Base-by-base conservation (phyloP, 2,888 invertebrate genomes). In the Stomorhina lunata region DNA sequence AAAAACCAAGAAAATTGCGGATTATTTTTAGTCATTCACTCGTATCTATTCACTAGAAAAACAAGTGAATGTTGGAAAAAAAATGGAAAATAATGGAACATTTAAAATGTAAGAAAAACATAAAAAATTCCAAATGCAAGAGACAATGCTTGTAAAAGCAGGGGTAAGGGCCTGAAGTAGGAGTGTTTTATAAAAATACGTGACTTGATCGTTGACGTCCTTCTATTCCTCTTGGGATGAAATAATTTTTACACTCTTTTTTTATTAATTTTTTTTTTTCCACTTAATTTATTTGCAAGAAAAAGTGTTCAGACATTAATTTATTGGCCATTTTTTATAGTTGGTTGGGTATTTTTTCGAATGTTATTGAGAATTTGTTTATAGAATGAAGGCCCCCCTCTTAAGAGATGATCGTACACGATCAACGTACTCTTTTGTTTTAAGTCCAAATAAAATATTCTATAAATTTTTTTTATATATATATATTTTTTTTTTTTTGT, bases 261-360 rank as follows among this genome's bases (percentile, higher is more conserved):
- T 5, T 59, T n/a, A 55, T 48, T 45, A 66, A 57, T 57, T n/a
- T n/a, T n/a, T n/a, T n/a, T n/a, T n/a, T n/a, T n/a, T n/a, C n/a
- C n/a, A 45, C 48, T 57, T 48, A 76, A 76, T 76, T 66, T 76
- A 66, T 76, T 57, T 66, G 20, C 9, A 29, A 66, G 57, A 45
- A n/a, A n/a, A n/a, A n/a, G n/a, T n/a, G 40, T 76, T 76, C 59
- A 27, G 29, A n/a, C 76, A 59, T 50, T n/a, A 59, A 76, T 65
- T 76, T 68, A 76, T 57, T 37, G 15, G 6, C 15, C 22, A 12
- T 34, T 50, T 50, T 61, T 50, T 59, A 17, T 43, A 43, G 17
- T 1, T 43, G n/a, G n/a, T 4, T 43, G 5, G 17, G 6, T 43
- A 15, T 17, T 43, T 43, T 17, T 17, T 43, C 2, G 15, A 7